Percentiles rank a stretch among this genome's conserved stretches.
Conservation (phyloP, 2,888 invertebrate species). For the Ormyrus thymus region DNA sequence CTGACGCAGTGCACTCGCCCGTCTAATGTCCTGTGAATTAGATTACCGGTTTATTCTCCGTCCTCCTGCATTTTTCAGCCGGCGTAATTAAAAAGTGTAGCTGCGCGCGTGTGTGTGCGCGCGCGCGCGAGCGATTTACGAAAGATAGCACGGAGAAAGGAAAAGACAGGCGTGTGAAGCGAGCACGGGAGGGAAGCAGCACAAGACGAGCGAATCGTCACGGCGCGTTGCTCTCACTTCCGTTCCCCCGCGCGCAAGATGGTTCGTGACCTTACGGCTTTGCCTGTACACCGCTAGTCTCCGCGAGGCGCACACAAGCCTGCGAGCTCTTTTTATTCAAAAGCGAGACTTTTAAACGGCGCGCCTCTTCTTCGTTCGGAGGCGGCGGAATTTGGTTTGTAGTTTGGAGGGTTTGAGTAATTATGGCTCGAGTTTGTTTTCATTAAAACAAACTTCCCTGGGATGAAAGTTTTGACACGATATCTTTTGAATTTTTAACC, state of each 20-base stretch:
- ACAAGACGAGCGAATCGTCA: conserved; percentile 33
- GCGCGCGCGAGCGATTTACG: not conserved
- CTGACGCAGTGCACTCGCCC: not conserved
- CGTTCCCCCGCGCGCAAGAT: conserved; percentile 12
- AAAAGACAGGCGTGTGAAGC: not conserved
- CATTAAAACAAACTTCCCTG: too few relatives aligned
- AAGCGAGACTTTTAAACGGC: too few relatives aligned
- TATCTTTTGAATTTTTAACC: too few relatives aligned
- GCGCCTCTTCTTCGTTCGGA: too few relatives aligned
- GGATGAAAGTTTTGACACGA: too few relatives aligned
- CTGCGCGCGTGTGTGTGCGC: not conserved
- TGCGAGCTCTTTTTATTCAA: too few relatives aligned
- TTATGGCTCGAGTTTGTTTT: too few relatives aligned
- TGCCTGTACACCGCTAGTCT: too few relatives aligned
- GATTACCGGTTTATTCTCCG: conserved; percentile 34
- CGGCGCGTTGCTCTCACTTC: conserved; percentile 47
- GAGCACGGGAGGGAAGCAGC: conserved; percentile 44
- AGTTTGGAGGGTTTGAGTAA: too few relatives aligned
- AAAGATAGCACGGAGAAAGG: conserved; percentile 11
- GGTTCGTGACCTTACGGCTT: conserved; percentile 37
- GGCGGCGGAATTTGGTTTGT: too few relatives aligned
- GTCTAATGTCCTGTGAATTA: conserved; percentile 47
- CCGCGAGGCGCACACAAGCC: too few relatives aligned
- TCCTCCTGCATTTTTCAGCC: not conserved
- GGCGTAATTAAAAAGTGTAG: conserved; percentile 8